Conservation (phyloP, 92 coral and sea anemone genomes). For the Nematostella vectensis region DNA sequence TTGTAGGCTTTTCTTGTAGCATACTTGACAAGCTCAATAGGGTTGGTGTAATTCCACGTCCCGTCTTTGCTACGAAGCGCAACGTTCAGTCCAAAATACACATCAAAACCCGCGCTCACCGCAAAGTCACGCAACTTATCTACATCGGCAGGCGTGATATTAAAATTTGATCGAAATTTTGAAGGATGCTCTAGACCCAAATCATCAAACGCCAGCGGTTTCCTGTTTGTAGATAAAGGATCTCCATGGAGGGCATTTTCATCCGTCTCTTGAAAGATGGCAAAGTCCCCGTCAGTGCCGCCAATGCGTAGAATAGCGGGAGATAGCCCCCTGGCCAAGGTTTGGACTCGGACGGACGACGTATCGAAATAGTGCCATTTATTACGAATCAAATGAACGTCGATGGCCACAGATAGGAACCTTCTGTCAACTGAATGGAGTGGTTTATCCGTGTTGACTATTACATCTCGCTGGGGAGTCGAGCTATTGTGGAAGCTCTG, state of each 20-base stretch:
- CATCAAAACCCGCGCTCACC: slow-evolving; percentile 37
- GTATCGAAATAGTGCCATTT: slow-evolving; percentile 46
- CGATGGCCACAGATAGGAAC: slow-evolving; percentile 62
- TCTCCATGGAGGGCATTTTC: slow-evolving; percentile 2
- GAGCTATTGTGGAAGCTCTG: too few relatives aligned
- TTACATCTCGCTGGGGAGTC: too few relatives aligned
- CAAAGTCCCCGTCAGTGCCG: slow-evolving; percentile 64
- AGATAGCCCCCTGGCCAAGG: slow-evolving; percentile 56
- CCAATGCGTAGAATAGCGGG: slow-evolving; percentile 78
- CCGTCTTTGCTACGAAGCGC: slow-evolving; percentile 34
- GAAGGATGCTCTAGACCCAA: too few relatives aligned
- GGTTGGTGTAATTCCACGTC: slow-evolving; percentile 69
- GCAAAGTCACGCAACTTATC: slow-evolving; percentile 61
- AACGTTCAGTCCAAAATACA: slow-evolving; percentile 63
- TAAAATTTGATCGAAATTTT: slow-evolving; percentile 46
- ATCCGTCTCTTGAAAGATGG: slow-evolving; percentile 13
- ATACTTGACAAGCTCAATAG: slow-evolving; percentile 51
- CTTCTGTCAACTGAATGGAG: slow-evolving; percentile 39
- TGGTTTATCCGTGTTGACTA: slow-evolving; percentile 10
- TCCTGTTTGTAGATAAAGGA: too few relatives aligned
- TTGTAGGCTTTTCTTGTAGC: slow-evolving; percentile 39
- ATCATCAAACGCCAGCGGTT: too few relatives aligned
- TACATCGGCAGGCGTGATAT: slow-evolving; percentile 51
- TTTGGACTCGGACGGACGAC: slow-evolving; percentile 26
- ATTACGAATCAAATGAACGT: slow-evolving; percentile 26